Percentiles rank a stretch among this genome's conserved stretches.
Evolutionary conservation across 2,113 vertebrate species (phyloP).

Genomic region (Coreoperca whiteheadi): DNA sequence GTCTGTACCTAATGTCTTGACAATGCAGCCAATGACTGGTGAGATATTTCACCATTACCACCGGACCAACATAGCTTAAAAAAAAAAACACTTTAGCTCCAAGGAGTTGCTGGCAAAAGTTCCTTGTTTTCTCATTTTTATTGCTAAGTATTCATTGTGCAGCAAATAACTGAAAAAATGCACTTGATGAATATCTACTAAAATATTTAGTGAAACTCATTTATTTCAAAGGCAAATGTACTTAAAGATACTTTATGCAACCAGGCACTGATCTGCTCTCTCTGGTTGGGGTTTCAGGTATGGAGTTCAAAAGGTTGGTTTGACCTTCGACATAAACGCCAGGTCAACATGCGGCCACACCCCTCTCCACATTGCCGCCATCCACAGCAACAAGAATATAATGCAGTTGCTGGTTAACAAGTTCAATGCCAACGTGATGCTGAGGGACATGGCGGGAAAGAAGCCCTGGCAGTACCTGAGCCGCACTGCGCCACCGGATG

Average conservation of each 20-base stretch:
- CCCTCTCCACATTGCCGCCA: slow-evolving; percentile 92
- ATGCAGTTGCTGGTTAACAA: slow-evolving; percentile 90
- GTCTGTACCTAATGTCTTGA: neutral
- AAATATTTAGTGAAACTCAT: neutral
- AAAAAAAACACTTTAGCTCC: neutral
- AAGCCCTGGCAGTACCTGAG: slow-evolving; percentile 92
- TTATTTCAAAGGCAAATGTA: neutral
- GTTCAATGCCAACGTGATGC: slow-evolving; percentile 83
- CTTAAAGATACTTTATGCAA: neutral
- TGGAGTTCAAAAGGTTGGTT: slow-evolving; percentile 78
- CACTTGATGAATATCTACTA: neutral
- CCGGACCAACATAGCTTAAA: neutral
- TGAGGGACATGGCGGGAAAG: slow-evolving; percentile 90
- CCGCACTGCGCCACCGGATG: slow-evolving; percentile 72
- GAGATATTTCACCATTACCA: neutral
- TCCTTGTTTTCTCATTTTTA: neutral
- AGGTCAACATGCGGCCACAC: slow-evolving; percentile 91
- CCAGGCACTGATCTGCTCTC: neutral
- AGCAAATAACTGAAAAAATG: neutral
- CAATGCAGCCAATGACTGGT: neutral
- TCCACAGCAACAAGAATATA: slow-evolving; percentile 88
- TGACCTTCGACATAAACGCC: slow-evolving; percentile 86
- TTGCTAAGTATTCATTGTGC: neutral
- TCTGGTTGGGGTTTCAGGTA: slow-evolving; percentile 62
- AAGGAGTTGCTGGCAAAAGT: neutral